A percentile compares a stretch with the other conserved stretches of the same genome.
Evolutionary conservation across 2,113 vertebrate genomes (phyloP).

Genomic region (Rhabdornis inornatus): DNA sequence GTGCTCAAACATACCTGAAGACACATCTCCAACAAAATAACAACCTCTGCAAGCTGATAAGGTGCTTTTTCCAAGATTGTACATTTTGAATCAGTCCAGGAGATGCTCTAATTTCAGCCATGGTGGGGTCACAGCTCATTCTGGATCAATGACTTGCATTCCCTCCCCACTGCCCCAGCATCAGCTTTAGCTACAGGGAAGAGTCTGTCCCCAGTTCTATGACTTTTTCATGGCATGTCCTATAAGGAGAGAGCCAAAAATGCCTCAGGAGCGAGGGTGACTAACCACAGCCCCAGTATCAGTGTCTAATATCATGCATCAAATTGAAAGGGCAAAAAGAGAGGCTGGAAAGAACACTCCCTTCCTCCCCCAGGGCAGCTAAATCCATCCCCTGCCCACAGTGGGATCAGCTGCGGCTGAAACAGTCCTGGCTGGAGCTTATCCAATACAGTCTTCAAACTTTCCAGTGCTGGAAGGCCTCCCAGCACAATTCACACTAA

Average conservation of each 20-base stretch:
- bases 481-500: background rate
- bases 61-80: background rate
- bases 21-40: background rate
- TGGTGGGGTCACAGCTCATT: background rate
- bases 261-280: background rate
- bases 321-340: background rate
- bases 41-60: background rate
- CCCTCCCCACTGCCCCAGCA: background rate
- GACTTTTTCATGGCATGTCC: background rate
- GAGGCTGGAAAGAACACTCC: conserved; percentile 17
- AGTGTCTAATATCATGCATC: background rate
- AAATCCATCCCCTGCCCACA: conserved; percentile 21
- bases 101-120: background rate
- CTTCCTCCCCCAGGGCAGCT: conserved; percentile 8
- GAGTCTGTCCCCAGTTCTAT: background rate
- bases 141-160: background rate
- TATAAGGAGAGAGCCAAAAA: background rate
- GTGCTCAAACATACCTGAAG: background rate
- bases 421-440: background rate
- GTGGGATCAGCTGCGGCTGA: conserved; percentile 25
- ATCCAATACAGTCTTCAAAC: conserved; percentile 1
- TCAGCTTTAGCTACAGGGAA: background rate
- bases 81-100: background rate
- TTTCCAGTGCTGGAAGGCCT: conserved; percentile 34
- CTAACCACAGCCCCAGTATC: background rate